Conservation (phyloP, 2,888 invertebrate species). For the Silvanus unidentatus region DNA sequence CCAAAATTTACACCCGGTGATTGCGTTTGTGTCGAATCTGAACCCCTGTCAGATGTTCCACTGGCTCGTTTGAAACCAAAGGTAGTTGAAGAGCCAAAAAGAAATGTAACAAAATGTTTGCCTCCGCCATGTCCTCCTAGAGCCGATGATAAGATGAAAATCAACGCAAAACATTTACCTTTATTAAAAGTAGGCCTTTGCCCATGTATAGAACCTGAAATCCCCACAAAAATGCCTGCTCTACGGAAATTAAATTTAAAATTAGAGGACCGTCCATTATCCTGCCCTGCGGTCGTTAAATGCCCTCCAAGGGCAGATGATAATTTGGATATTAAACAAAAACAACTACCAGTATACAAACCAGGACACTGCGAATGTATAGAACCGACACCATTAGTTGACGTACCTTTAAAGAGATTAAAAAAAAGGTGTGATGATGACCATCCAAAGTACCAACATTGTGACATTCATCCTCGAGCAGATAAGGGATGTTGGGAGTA, state of each 20-base stretch:
- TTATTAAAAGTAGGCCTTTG: constrained; percentile 17
- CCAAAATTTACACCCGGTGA: constrained; percentile 13
- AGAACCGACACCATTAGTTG: constrained; percentile 18
- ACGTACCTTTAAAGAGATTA: constrained; percentile 18
- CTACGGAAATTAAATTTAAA: not conserved
- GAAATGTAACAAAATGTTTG: not conserved
- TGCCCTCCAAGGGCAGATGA: constrained; percentile 15
- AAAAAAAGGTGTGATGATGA: constrained; percentile 13
- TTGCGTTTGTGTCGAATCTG: constrained; percentile 22
- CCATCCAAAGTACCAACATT: constrained; percentile 4
- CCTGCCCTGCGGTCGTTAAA: not conserved
- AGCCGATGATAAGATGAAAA: constrained; percentile 15
- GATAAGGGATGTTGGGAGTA: constrained; percentile 31
- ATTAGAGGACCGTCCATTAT: not conserved
- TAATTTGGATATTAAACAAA: constrained; percentile 7
- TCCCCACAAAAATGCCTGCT: not conserved
- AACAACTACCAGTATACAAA: constrained; percentile 12
- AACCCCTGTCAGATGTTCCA: constrained; percentile 18
- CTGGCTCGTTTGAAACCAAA: constrained; percentile 12
- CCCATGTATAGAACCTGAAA: constrained; percentile 14
- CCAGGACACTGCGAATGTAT: constrained; percentile 21
- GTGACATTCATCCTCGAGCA: constrained; percentile 15
- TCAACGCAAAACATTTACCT: not conserved
- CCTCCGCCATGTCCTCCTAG: constrained; percentile 9
- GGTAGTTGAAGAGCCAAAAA: not conserved